phyloP scores from a whole-genome alignment of 2,797 vertebrate genomes.

The Amblyraja radiata region DNA sequence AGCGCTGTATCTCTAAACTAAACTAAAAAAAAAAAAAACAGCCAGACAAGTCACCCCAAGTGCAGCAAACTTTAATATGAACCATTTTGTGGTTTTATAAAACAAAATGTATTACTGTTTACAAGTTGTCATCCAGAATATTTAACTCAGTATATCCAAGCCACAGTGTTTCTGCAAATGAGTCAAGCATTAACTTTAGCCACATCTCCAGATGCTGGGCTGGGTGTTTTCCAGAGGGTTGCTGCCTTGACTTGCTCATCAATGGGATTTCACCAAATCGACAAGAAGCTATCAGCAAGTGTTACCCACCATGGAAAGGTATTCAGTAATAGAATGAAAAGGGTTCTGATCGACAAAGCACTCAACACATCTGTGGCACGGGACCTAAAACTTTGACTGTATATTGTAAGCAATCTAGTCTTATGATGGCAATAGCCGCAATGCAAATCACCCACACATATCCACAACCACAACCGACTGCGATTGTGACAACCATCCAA shows the following conservation, averaged over 20 bases:
- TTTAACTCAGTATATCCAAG: background rate
- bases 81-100: background rate
- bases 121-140: background rate
- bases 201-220: background rate
- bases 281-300: background rate
- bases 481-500: background rate
- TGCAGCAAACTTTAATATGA: background rate
- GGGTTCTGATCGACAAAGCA: background rate
- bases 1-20: too few relatives aligned
- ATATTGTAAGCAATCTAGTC: background rate
- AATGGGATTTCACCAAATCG: background rate
- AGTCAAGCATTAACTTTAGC: background rate
- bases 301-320: background rate
- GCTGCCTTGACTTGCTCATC: background rate
- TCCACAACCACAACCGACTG: background rate
- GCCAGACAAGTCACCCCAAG: background rate
- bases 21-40: background rate
- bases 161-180: slow-evolving; percentile 24
- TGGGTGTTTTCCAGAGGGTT: background rate
- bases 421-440: background rate
- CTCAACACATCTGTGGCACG: background rate
- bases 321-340: background rate
- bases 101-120: background rate
- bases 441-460: background rate
- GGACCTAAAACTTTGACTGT: background rate